Conservation (phyloP, 2,113 vertebrate species). For the Ameiurus melas region DNA sequence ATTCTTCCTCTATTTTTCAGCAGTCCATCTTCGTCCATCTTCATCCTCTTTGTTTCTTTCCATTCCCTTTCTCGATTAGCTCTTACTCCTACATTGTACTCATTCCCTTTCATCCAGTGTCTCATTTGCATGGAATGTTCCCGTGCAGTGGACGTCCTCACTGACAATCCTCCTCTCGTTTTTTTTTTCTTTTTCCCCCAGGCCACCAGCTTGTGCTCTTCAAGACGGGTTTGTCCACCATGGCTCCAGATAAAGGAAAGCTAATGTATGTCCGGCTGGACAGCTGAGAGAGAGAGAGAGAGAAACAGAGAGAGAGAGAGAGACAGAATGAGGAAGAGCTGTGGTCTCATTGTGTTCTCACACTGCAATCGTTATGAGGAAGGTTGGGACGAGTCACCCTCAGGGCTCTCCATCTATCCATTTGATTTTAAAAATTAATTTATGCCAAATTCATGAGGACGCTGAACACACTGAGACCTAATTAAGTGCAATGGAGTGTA, state of each 20-base stretch:
- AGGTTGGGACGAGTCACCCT: background rate
- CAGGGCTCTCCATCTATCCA: background rate
- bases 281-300: conserved; percentile 37
- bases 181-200: conserved; percentile 47
- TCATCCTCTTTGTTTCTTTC: conserved; percentile 11
- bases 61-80: background rate
- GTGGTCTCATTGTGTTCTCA: conserved; percentile 2
- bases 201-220: conserved; percentile 87
- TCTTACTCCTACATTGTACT: background rate
- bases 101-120: conserved; percentile 3
- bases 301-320: background rate
- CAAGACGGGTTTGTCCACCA: conserved; percentile 78
- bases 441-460: conserved; percentile 6
- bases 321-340: background rate
- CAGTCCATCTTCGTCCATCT: background rate
- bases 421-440: background rate
- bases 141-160: background rate
- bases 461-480: background rate
- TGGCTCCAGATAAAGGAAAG: conserved; percentile 73
- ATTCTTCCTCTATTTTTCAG: background rate
- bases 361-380: background rate
- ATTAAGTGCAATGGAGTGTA: conserved; percentile 24
- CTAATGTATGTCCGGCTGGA: conserved; percentile 76
- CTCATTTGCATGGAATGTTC: conserved; percentile 38
- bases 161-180: background rate